A percentile compares a stretch with the other conserved stretches of the same genome.
Conservation (phyloP, 2,113 vertebrate species). For the Mungos mungo region DNA sequence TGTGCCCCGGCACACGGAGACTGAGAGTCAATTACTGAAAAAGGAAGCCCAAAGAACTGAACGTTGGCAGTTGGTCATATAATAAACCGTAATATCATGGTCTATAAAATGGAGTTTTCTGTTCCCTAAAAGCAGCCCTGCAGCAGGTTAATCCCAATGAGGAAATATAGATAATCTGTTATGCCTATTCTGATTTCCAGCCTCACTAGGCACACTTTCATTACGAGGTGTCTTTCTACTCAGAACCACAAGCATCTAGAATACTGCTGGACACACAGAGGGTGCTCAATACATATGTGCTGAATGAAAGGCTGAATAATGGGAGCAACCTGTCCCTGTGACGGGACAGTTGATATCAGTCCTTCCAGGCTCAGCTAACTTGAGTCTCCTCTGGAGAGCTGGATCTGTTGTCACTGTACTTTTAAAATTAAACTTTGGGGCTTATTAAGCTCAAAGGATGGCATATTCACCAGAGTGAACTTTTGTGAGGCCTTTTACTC, state of each 20-base stretch:
- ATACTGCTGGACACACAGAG: not conserved
- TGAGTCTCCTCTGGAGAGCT: not conserved
- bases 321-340: not conserved
- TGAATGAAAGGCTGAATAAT: not conserved
- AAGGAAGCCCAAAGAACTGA: not conserved
- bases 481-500: not conserved
- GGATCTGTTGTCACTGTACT: not conserved
- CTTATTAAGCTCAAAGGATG: not conserved
- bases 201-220: not conserved
- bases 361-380: not conserved
- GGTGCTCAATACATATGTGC: not conserved
- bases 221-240: not conserved
- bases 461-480: not conserved
- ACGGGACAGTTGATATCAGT: not conserved
- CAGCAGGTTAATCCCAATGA: not conserved
- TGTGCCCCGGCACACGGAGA: not conserved
- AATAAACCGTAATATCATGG: not conserved
- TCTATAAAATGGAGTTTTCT: not conserved
- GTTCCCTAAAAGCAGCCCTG: not conserved
- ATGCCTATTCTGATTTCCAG: not conserved
- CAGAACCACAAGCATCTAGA: not conserved
- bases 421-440: conserved; percentile 12
- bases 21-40: not conserved
- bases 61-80: not conserved
- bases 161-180: not conserved